Evolutionary conservation across 2,113 vertebrate genomes (phyloP).

Genomic region (Marcusenius ussheri): DNA sequence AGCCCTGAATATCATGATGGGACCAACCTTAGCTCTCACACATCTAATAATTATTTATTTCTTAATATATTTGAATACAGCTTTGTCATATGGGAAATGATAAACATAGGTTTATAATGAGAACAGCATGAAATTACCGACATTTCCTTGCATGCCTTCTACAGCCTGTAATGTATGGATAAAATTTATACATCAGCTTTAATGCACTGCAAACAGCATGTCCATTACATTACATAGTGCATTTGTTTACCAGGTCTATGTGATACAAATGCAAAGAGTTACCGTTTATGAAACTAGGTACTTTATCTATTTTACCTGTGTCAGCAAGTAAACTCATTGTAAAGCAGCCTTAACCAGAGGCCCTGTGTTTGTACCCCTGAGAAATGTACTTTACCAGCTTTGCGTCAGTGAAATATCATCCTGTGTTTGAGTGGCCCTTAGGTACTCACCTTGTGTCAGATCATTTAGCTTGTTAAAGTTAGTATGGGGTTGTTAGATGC

Average conservation of each 20-base stretch:
- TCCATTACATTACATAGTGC: neutral
- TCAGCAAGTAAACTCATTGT: neutral
- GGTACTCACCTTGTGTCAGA: neutral
- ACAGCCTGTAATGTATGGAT: neutral
- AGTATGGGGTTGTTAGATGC: neutral
- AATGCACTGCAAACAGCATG: neutral
- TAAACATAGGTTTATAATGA: neutral
- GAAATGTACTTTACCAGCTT: neutral
- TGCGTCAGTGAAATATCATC: neutral
- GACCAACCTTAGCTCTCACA: neutral
- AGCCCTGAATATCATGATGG: neutral
- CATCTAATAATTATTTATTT: neutral
- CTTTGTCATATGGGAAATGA: neutral
- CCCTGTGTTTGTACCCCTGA: neutral
- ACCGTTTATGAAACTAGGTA: neutral
- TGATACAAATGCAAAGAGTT: neutral
- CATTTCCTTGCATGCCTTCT: neutral
- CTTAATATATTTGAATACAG: neutral
- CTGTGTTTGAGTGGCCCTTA: neutral
- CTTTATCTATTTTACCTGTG: neutral
- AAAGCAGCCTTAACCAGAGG: neutral
- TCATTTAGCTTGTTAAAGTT: neutral
- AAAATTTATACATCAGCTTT: neutral
- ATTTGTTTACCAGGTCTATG: neutral
- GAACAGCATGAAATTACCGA: constrained; percentile 2